Evolutionary conservation across 2,797 vertebrate species (phyloP).

Genomic region (Notoglanidium macrostoma): DNA sequence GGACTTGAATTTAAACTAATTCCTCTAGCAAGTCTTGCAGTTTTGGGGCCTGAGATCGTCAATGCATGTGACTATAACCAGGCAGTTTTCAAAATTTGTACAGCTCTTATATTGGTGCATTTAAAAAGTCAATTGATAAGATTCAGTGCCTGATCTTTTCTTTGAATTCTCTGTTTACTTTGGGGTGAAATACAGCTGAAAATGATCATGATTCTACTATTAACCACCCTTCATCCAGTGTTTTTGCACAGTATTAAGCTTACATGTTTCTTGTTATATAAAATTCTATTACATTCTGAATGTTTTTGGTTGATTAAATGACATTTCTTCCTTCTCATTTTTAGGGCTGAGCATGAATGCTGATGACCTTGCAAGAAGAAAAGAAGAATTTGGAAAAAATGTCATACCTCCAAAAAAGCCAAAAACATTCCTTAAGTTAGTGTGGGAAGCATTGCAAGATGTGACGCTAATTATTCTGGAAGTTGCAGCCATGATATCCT

Average conservation of each 20-base stretch:
- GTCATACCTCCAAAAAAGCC: constrained; percentile 98
- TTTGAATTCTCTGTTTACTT: neutral
- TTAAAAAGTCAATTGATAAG: neutral
- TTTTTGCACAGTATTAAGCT: neutral
- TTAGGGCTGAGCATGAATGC: constrained; percentile 86
- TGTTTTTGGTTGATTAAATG: neutral
- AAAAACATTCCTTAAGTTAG: constrained; percentile 97
- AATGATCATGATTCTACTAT: neutral
- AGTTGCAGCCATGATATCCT: constrained; percentile 93
- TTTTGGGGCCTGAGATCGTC: neutral
- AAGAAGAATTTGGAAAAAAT: constrained; percentile 92
- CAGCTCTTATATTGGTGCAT: neutral
- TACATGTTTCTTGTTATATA: neutral
- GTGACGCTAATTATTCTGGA: constrained; percentile 97
- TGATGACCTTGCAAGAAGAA: constrained; percentile 88
- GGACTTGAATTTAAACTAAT: neutral
- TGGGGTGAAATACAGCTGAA: neutral
- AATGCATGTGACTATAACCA: neutral
- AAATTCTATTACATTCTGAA: neutral
- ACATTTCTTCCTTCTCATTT: constrained; percentile 23
- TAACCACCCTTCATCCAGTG: neutral
- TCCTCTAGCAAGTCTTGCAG: neutral
- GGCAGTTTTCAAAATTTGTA: neutral
- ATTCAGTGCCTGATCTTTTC: neutral
- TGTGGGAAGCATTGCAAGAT: constrained; percentile 97